A percentile compares a stretch with the other conserved stretches of the same genome.
phyloP scores from a whole-genome alignment of 1,140 invertebrate genomes.

The Tribolium madens region DNA sequence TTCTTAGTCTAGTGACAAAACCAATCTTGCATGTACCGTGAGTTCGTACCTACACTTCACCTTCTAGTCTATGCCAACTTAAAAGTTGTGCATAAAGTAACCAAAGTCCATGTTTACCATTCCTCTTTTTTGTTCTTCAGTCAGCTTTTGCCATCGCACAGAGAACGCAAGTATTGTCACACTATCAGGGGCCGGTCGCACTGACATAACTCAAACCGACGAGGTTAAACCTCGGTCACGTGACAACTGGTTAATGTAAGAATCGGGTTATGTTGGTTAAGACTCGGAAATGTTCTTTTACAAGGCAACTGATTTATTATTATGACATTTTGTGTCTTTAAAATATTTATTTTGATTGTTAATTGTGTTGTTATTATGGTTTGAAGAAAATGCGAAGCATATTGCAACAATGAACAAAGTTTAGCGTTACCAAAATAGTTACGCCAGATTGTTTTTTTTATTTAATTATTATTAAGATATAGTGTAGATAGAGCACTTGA shows the following conservation, averaged over 20 bases:
- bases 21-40: constrained; percentile 47
- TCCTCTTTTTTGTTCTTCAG: constrained; percentile 37
- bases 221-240: background rate
- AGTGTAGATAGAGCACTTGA: constrained; percentile 46
- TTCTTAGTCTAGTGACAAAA: constrained; percentile 35
- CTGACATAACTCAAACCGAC: background rate
- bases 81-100: constrained; percentile 41
- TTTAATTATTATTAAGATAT: constrained; percentile 8
- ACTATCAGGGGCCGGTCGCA: constrained; percentile 15
- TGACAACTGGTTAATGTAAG: background rate
- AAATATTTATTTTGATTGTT: constrained; percentile 53
- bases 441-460: constrained; percentile 13
- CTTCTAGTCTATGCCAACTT: constrained; percentile 45
- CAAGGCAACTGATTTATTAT: constrained; percentile 1
- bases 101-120: constrained; percentile 50
- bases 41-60: constrained; percentile 39
- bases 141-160: constrained; percentile 55
- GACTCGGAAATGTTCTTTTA: background rate
- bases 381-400: constrained; percentile 46
- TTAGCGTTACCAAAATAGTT: constrained; percentile 44
- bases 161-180: constrained; percentile 57
- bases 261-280: background rate
- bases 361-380: constrained; percentile 56
- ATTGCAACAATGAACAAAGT: constrained; percentile 43
- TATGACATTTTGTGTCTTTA: constrained; percentile 25